Conservation (phyloP, 2,797 vertebrate genomes). For the Lepilemur septentrionalis region DNA sequence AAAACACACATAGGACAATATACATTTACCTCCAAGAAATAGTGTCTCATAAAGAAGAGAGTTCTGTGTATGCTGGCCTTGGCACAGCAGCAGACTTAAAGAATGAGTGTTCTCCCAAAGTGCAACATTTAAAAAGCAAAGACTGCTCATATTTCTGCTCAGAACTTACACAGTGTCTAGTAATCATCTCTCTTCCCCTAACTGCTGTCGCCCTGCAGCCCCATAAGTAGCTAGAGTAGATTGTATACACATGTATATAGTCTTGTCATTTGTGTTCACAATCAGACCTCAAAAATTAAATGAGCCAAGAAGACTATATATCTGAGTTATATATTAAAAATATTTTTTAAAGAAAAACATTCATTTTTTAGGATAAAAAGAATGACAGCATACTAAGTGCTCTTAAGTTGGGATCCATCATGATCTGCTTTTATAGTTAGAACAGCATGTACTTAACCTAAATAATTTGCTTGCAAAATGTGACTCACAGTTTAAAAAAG, state of each 20-base stretch:
- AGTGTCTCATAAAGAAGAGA: slow-evolving; percentile 10
- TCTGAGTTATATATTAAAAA: background rate
- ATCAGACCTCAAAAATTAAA: background rate
- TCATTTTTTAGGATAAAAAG: background rate
- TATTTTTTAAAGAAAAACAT: background rate
- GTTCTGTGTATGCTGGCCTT: background rate
- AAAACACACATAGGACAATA: background rate
- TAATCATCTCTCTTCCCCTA: background rate
- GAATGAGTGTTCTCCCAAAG: background rate
- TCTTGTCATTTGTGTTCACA: background rate
- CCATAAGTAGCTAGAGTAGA: background rate
- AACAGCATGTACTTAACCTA: background rate
- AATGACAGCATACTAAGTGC: background rate
- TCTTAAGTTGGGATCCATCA: background rate
- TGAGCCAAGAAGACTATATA: background rate
- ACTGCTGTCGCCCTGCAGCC: too few relatives aligned
- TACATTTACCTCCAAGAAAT: background rate
- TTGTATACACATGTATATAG: background rate
- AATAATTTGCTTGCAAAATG: slow-evolving; percentile 34
- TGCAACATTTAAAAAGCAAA: background rate
- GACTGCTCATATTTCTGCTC: background rate
- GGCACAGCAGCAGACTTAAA: background rate
- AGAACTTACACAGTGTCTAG: background rate
- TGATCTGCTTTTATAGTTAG: background rate
- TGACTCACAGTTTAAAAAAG: background rate